phyloP scores from a whole-genome alignment of 2,888 invertebrate species.

The Limnephilus lunatus region DNA sequence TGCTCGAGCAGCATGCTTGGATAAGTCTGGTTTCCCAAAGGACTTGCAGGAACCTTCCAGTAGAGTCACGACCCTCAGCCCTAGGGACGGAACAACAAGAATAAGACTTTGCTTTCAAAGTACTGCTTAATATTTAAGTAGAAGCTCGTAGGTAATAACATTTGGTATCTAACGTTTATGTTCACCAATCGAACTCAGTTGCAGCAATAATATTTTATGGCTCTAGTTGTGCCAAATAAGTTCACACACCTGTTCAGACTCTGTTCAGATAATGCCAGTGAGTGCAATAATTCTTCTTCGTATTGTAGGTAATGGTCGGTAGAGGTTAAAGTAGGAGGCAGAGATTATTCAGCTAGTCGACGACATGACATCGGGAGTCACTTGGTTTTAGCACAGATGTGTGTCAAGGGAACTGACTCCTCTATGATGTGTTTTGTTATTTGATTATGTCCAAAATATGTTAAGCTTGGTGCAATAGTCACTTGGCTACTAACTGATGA shows the following conservation, averaged over 20 bases:
- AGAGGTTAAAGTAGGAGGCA: no score
- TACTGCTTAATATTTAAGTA: not conserved
- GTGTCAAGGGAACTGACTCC: no score
- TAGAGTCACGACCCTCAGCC: not conserved
- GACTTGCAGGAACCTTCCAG: not conserved
- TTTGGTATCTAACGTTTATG: not conserved
- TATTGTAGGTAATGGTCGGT: no score
- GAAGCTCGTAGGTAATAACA: not conserved
- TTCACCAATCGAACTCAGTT: not conserved
- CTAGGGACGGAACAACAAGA: not conserved
- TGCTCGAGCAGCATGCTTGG: not conserved
- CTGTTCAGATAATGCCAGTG: not conserved
- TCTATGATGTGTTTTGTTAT: no score
- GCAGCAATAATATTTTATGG: not conserved
- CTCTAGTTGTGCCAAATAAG: not conserved
- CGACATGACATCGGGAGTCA: no score
- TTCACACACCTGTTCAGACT: not conserved
- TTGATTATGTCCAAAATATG: no score
- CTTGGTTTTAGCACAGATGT: no score
- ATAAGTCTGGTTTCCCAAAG: not conserved
- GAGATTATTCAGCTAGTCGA: no score
- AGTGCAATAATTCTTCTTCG: not conserved
- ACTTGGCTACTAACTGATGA: no score
- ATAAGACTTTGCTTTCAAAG: not conserved
- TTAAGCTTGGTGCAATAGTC: no score